phyloP scores from a whole-genome alignment of 2,797 vertebrate species.

The Enteromius radiatus region DNA sequence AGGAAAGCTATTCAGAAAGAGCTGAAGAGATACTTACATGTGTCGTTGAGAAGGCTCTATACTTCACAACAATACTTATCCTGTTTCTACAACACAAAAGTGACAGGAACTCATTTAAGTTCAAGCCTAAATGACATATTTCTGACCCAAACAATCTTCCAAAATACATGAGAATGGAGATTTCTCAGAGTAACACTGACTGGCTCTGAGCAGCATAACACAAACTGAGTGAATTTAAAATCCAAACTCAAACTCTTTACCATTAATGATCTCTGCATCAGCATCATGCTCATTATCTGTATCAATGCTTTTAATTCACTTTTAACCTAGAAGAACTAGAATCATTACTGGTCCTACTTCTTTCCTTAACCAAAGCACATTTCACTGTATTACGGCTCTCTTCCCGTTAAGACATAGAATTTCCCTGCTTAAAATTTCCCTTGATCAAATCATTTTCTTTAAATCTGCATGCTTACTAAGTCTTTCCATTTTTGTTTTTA shows the following conservation, averaged over 20 bases:
- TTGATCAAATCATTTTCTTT: conserved; percentile 1
- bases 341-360: neutral
- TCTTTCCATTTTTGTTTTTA: conserved; percentile 1
- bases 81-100: neutral
- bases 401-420: neutral
- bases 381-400: neutral
- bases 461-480: neutral
- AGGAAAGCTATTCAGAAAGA: conserved; percentile 41
- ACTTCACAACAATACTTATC: neutral
- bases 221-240: neutral
- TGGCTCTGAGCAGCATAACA: neutral
- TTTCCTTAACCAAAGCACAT: neutral
- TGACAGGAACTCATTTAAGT: neutral
- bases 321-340: neutral
- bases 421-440: conserved; percentile 1
- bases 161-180: conserved; percentile 5
- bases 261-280: neutral
- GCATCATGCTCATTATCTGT: neutral
- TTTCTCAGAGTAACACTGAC: neutral
- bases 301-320: neutral
- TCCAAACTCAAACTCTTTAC: neutral
- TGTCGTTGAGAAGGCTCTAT: neutral
- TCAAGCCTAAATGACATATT: neutral
- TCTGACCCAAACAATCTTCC: neutral
- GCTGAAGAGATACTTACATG: neutral